A percentile compares a stretch with the other conserved stretches of the same genome.
phyloP scores from a whole-genome alignment of 1,140 invertebrate genomes.

The Cepaea nemoralis region DNA sequence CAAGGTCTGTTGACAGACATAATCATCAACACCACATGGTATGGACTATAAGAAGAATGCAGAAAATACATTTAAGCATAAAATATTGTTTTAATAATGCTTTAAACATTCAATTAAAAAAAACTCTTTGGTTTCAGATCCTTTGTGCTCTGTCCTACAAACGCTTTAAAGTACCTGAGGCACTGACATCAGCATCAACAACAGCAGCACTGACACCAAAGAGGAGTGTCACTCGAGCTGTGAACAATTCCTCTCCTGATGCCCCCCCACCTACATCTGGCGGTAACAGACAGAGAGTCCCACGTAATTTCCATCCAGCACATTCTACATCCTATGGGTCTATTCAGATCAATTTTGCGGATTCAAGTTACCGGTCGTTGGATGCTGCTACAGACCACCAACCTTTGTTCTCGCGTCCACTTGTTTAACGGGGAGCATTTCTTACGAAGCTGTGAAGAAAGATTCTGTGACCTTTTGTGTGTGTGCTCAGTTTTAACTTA shows the following conservation, averaged over 20 bases:
- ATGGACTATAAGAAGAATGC: too few species aligned
- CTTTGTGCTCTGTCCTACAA: conserved; percentile 16
- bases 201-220: background rate
- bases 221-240: background rate
- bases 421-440: background rate
- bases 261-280: background rate
- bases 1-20: too few species aligned
- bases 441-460: too few species aligned
- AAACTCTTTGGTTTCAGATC: conserved; percentile 19
- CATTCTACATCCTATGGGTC: conserved; percentile 20
- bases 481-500: too few species aligned
- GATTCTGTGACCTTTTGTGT: too few species aligned
- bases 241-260: background rate
- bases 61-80: too few species aligned
- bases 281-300: too few species aligned
- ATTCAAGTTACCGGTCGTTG: conserved; percentile 6
- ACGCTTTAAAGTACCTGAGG: background rate
- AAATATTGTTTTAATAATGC: background rate
- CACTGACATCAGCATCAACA: background rate
- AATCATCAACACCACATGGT: too few species aligned
- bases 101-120: too few species aligned
- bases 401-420: background rate
- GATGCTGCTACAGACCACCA: background rate
- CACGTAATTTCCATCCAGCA: background rate
- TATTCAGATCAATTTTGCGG: conserved; percentile 14